These are phyloP conservation scores for Hemibagrus wyckioides DNA, from an alignment of 2,113 vertebrate species.

Conservation along the genomic window DNA sequence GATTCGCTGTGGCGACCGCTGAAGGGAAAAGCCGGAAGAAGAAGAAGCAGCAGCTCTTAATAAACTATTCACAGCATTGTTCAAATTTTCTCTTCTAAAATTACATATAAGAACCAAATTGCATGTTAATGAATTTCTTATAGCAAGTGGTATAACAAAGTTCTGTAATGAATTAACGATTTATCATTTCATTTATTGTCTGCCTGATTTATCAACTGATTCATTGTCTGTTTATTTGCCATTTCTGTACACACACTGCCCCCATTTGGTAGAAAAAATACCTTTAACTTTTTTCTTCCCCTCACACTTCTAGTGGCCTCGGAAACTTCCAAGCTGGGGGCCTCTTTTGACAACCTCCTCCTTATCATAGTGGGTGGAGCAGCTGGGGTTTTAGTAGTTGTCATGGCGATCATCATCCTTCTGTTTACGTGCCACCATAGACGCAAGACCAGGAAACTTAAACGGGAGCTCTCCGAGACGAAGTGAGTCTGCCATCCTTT, in stretches of 20 bases:
- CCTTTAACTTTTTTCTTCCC: background rate
- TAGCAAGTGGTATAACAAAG: background rate
- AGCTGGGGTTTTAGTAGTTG: slow-evolving; percentile 72
- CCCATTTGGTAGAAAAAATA: slow-evolving; percentile 45
- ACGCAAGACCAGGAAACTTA: slow-evolving; percentile 78
- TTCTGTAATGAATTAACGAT: background rate
- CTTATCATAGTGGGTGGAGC: slow-evolving; percentile 77
- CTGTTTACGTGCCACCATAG: slow-evolving; percentile 81
- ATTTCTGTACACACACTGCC: slow-evolving; percentile 49
- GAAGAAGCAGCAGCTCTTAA: too few relatives aligned
- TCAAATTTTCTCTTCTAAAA: background rate
- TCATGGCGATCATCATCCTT: slow-evolving; percentile 79
- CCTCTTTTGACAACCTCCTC: slow-evolving; percentile 69
- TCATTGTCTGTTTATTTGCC: background rate
- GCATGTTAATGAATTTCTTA: background rate
- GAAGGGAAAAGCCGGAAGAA: too few relatives aligned
- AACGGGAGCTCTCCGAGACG: slow-evolving; percentile 79
- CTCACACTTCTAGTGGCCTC: background rate
- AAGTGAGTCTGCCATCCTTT: slow-evolving; percentile 71
- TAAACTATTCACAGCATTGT: background rate
- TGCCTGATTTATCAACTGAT: background rate
- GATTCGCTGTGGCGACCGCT: too few relatives aligned
- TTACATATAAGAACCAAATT: background rate
- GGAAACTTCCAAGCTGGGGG: slow-evolving; percentile 29
- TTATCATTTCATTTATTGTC: background rate